Evolutionary conservation across 1,140 invertebrate genomes (phyloP).

Genomic region (Halictus rubicundus): DNA sequence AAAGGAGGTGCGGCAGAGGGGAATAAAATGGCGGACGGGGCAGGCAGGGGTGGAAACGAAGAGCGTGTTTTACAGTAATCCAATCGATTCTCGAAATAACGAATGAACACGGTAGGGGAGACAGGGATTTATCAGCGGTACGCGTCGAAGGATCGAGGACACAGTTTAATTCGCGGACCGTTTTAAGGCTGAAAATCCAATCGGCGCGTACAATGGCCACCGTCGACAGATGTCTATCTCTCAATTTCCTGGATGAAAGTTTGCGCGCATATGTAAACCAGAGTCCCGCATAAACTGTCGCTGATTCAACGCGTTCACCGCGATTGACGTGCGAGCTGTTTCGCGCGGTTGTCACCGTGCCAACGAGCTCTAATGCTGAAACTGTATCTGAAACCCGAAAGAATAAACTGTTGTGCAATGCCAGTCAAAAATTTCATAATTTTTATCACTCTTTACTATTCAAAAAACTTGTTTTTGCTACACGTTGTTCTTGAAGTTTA

Average conservation of each 20-base stretch:
- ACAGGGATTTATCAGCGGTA: constrained; percentile 57
- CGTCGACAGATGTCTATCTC: constrained; percentile 77
- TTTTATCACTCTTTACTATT: no score
- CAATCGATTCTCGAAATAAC: constrained; percentile 58
- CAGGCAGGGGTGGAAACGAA: constrained; percentile 4
- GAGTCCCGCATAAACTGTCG: constrained; percentile 28
- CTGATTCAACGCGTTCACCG: constrained; percentile 33
- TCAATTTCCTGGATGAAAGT: constrained; percentile 74
- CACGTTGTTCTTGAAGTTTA: no score
- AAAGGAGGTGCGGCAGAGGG: neutral
- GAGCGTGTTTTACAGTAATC: constrained; percentile 51
- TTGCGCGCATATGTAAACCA: constrained; percentile 65
- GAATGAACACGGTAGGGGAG: constrained; percentile 34
- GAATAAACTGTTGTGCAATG: neutral
- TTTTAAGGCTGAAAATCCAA: constrained; percentile 65
- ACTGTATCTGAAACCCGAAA: neutral
- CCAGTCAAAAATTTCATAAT: no score
- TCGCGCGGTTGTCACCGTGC: constrained; percentile 4
- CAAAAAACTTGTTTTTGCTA: no score
- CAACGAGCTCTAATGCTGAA: constrained; percentile 7
- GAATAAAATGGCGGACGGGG: neutral
- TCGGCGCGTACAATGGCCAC: constrained; percentile 61
- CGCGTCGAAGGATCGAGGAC: constrained; percentile 53
- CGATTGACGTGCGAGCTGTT: constrained; percentile 32
- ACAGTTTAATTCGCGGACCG: constrained; percentile 60